Evolutionary conservation across 2,888 invertebrate genomes (phyloP).

Genomic region (Eupithecia vulgata): DNA sequence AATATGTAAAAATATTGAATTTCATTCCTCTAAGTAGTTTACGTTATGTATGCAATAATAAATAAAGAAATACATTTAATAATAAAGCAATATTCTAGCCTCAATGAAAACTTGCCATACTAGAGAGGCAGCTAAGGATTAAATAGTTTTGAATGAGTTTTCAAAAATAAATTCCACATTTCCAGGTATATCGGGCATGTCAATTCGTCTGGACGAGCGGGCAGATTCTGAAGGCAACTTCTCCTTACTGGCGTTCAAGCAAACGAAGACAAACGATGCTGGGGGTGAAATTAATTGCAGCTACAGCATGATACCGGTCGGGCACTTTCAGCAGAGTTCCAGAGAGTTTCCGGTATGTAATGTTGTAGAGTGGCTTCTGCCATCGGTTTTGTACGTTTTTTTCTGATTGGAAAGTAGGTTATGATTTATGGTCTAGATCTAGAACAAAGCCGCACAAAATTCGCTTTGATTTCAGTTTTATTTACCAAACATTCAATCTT

Average conservation of each 20-base stretch:
- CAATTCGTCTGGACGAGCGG: slow-evolving; percentile 94
- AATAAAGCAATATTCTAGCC: too few species aligned
- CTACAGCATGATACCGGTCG: slow-evolving; percentile 93
- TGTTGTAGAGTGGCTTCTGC: too few species aligned
- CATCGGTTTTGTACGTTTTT: too few species aligned
- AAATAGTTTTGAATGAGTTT: neutral
- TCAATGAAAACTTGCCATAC: neutral
- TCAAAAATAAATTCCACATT: neutral
- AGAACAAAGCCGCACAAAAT: too few species aligned
- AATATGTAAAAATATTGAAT: neutral
- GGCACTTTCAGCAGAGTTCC: slow-evolving; percentile 88
- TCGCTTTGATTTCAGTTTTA: too few species aligned
- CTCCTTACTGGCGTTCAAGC: slow-evolving; percentile 93
- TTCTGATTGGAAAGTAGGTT: too few species aligned
- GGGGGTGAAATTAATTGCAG: slow-evolving; percentile 84
- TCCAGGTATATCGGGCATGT: slow-evolving; percentile 94
- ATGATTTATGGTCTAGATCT: too few species aligned
- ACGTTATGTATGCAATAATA: neutral
- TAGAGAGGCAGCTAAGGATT: neutral
- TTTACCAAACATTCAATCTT: too few species aligned
- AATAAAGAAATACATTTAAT: too few species aligned
- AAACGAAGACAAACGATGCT: slow-evolving; percentile 63
- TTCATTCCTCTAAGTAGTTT: neutral
- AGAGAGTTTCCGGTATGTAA: slow-evolving; percentile 89
- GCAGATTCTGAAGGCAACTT: slow-evolving; percentile 99